phyloP scores from a whole-genome alignment of 1,140 invertebrate species.

The Leptonema lineaticorne region DNA sequence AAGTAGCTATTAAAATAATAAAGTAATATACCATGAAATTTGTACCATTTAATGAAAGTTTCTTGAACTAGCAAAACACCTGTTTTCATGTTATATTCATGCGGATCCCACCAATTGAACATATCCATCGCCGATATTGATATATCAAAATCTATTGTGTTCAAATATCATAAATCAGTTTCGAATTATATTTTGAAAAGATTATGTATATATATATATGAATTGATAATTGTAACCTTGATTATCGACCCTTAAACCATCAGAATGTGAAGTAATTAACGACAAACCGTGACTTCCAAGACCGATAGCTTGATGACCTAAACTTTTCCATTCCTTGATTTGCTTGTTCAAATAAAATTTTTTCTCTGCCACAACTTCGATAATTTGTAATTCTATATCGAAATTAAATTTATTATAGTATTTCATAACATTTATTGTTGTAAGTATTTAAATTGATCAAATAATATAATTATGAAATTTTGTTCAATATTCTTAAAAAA shows the following conservation, averaged over 20 bases:
- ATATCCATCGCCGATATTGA: slow-evolving; percentile 25
- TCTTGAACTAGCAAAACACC: slow-evolving; percentile 30
- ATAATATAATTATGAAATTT: too few relatives aligned
- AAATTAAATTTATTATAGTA: too few relatives aligned
- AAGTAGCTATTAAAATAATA: not conserved
- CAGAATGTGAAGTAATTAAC: slow-evolving; percentile 21
- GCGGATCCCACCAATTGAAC: slow-evolving; percentile 37
- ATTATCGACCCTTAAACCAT: slow-evolving; percentile 28
- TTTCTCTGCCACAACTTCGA: slow-evolving; percentile 34
- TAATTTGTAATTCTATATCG: slow-evolving; percentile 32
- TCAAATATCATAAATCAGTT: not conserved
- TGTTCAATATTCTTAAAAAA: too few relatives aligned
- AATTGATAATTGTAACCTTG: slow-evolving; percentile 19
- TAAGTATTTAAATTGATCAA: too few relatives aligned
- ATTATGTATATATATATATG: not conserved
- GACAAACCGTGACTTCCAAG: slow-evolving; percentile 30
- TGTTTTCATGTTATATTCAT: slow-evolving; percentile 21
- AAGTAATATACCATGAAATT: slow-evolving; percentile 25
- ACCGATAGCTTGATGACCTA: slow-evolving; percentile 28
- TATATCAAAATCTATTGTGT: slow-evolving; percentile 28
- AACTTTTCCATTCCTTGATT: slow-evolving; percentile 33
- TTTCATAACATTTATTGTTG: too few relatives aligned
- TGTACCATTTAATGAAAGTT: slow-evolving; percentile 28
- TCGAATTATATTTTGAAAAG: not conserved
- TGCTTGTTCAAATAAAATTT: slow-evolving; percentile 26